These are phyloP conservation scores for Parelbella ahira DNA, from an alignment of 2,888 invertebrate genomes.

Conservation along the genomic window DNA sequence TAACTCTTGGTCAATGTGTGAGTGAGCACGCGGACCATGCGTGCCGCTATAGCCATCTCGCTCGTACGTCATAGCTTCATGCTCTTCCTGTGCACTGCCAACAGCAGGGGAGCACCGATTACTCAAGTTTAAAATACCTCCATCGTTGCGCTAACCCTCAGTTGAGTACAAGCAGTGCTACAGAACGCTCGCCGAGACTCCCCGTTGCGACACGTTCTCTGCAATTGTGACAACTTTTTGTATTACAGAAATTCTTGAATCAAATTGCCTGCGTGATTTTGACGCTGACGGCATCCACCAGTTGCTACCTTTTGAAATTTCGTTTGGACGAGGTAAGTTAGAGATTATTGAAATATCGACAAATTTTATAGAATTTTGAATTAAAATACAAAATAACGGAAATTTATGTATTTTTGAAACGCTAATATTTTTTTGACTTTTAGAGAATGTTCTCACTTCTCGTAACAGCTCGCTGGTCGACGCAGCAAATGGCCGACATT, in stretches of 20 bases:
- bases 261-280: slow-evolving; percentile 27
- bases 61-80: slow-evolving; percentile 45
- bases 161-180: slow-evolving; percentile 63
- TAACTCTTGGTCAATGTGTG: slow-evolving; percentile 56
- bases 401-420: slow-evolving; percentile 5
- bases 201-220: slow-evolving; percentile 45
- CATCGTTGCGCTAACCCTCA: slow-evolving; percentile 58
- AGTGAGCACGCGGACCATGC: slow-evolving; percentile 66
- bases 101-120: slow-evolving; percentile 58
- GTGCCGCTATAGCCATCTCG: slow-evolving; percentile 59
- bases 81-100: slow-evolving; percentile 39
- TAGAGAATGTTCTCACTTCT: slow-evolving; percentile 35
- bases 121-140: slow-evolving; percentile 71
- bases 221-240: slow-evolving; percentile 52
- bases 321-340: slow-evolving; percentile 51
- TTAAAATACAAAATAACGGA: slow-evolving; percentile 14
- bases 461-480: slow-evolving; percentile 27
- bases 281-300: slow-evolving; percentile 3
- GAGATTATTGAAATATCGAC: slow-evolving; percentile 12
- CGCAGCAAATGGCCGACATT: slow-evolving; percentile 67
- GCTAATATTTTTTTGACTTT: slow-evolving; percentile 5
- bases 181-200: slow-evolving; percentile 44
- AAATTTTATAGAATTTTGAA: slow-evolving; percentile 12
- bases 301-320: slow-evolving; percentile 37
- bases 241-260: slow-evolving; percentile 43